Base-by-base conservation (phyloP, 2,113 vertebrate species). In the Coturnix japonica region DNA sequence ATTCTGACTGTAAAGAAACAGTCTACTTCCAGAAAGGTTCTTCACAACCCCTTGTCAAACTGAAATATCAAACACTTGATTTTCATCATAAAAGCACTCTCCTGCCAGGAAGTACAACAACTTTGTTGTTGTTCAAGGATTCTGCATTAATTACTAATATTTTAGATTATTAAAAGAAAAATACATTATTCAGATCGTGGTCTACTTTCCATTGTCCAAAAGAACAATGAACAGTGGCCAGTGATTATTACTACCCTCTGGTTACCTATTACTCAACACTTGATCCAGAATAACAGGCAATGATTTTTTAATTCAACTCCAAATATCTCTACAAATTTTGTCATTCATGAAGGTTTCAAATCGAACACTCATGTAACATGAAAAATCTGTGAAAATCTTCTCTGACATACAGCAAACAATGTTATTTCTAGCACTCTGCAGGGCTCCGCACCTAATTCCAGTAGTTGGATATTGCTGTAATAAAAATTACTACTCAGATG, bases 341-440 rank as follows among this genome's bases (percentile, higher is more conserved):
- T 66, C 64, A 59, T 11, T 35, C 26, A 57, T 4, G 2, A 9
- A 59, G 73, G 6, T 77, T 87, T 54, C 13, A 74, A 35, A 7
- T 72, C 16, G 9, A 64, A n/a, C 13, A 15, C 6, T 5, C 41
- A 67, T 11, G 64, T 81, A 64, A 25, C 26, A 74, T 1, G 3
- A 83, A 18, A 25, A 25, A 53, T 56, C 20, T n/a, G 16, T 56
- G 18, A 31, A 56, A n/a, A 11, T 57, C 31, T 57, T 31, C 11
- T 12, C 54, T n/a, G 54, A n/a, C 5, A 77, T 25, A 81, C 0
- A 69, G 12, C 0, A 0, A 46, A 64, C 15, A 47, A 33, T 16
- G 4, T 54, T 43, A 90, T 26, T 87, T 91, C 46, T 83, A 70
- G 11, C 30, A 63, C 19, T 5, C 9, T 28, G 39, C 1, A 77